These are phyloP conservation scores for Noctua fimbriata DNA, from an alignment of 2,888 invertebrate species.

Conservation along the genomic window DNA sequence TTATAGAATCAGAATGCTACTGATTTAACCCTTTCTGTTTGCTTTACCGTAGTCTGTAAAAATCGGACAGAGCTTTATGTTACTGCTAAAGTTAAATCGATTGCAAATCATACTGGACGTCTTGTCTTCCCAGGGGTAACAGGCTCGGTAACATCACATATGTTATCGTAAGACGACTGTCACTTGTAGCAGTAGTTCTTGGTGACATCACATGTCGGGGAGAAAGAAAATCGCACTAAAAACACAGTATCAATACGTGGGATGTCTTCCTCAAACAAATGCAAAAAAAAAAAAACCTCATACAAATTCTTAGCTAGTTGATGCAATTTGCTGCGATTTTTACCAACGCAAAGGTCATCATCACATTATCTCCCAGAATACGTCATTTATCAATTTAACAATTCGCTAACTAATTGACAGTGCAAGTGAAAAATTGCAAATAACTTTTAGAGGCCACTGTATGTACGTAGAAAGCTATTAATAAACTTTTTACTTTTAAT, in stretches of 20 bases:
- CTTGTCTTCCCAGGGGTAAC: background rate
- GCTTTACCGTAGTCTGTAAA: background rate
- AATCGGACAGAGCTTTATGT: background rate
- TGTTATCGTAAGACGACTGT: background rate
- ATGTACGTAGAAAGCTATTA: too few species aligned
- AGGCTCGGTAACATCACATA: background rate
- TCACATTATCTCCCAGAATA: too few species aligned
- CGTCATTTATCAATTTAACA: too few species aligned
- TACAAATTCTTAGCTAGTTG: background rate
- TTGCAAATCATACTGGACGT: background rate
- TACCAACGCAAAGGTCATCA: background rate
- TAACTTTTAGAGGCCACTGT: too few species aligned
- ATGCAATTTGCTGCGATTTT: background rate
- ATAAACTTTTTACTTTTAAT: too few species aligned
- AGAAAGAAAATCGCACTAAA: background rate
- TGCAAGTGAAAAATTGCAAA: too few species aligned
- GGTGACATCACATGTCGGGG: background rate
- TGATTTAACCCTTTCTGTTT: background rate
- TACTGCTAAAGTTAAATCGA: background rate
- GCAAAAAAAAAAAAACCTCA: background rate
- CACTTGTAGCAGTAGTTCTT: too few species aligned
- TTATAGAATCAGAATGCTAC: background rate
- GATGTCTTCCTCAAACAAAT: too few species aligned
- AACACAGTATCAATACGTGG: too few species aligned
- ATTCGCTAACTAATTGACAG: too few species aligned